Evolutionary conservation across 35 echinoderm and acorn worm species (phyloP).

Genomic region (Strongylocentrotus purpuratus): DNA sequence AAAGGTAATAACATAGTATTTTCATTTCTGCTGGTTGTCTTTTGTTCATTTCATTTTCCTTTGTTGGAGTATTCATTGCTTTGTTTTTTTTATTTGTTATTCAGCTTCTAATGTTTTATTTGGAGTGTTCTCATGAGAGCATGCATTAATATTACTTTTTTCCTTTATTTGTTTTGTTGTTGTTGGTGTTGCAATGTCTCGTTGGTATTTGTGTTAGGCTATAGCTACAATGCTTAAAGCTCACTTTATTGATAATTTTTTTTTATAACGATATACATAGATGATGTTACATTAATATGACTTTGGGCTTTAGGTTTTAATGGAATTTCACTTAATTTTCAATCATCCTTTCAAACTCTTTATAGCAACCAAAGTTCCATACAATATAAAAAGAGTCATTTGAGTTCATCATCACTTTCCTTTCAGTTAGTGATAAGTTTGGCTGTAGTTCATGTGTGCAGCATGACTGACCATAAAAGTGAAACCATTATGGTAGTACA

Average conservation of each 20-base stretch:
- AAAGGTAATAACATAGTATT: background rate
- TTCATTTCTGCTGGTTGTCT: background rate
- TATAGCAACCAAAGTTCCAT: background rate
- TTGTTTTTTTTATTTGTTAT: background rate
- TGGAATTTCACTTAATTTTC: background rate
- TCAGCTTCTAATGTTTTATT: background rate
- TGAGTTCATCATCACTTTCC: background rate
- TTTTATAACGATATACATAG: no score
- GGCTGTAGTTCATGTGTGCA: no score
- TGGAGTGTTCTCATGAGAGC: no score
- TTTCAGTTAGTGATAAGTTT: no score
- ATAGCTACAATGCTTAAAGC: no score
- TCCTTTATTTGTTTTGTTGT: no score
- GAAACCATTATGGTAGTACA: background rate
- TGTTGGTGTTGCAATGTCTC: no score
- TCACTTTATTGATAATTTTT: no score
- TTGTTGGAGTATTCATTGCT: background rate
- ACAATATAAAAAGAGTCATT: background rate
- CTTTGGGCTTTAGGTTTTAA: background rate
- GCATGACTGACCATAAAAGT: background rate
- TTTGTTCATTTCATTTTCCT: background rate
- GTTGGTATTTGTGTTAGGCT: no score
- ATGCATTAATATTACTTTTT: no score
- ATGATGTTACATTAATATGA: no score
- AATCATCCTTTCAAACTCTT: background rate